phyloP scores from a whole-genome alignment of 2,113 vertebrate genomes.

The Condylura cristata region DNA sequence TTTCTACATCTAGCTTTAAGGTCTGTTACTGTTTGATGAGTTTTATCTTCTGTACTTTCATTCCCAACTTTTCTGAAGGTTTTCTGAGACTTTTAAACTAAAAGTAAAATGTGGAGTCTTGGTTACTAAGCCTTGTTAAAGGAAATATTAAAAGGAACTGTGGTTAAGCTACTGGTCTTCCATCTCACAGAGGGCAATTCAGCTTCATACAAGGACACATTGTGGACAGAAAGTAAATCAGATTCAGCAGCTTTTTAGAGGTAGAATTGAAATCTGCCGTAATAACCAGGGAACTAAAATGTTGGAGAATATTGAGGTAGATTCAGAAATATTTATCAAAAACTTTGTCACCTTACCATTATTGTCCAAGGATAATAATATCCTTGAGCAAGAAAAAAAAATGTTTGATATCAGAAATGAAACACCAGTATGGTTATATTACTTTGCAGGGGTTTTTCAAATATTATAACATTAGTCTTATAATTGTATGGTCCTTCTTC shows the following conservation, averaged over 20 bases:
- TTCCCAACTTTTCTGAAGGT: slow-evolving; percentile 59
- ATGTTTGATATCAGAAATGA: slow-evolving; percentile 31
- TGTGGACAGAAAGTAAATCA: slow-evolving; percentile 62
- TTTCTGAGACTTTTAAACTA: slow-evolving; percentile 58
- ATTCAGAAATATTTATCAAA: slow-evolving; percentile 65
- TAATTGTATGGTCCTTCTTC: background rate
- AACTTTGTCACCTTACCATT: slow-evolving; percentile 16
- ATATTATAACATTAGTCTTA: slow-evolving; percentile 27
- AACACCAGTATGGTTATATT: background rate
- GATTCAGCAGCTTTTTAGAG: slow-evolving; percentile 64
- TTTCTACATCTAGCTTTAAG: background rate
- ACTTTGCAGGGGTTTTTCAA: background rate
- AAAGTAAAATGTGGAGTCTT: slow-evolving; percentile 50
- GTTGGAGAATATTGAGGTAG: slow-evolving; percentile 37
- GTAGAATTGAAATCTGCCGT: slow-evolving; percentile 52
- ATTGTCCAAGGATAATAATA: slow-evolving; percentile 42
- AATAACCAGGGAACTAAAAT: slow-evolving; percentile 33
- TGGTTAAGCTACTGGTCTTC: slow-evolving; percentile 69
- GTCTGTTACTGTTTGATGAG: slow-evolving; percentile 35
- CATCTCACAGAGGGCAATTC: slow-evolving; percentile 76
- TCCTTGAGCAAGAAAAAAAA: background rate
- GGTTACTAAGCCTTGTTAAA: slow-evolving; percentile 63
- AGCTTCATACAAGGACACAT: slow-evolving; percentile 69
- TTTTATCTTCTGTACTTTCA: slow-evolving; percentile 67
- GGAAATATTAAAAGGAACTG: slow-evolving; percentile 66